A percentile compares a stretch with the other conserved stretches of the same genome.
Conservation (phyloP, 2,113 vertebrate species). For the Microtus pennsylvanicus region DNA sequence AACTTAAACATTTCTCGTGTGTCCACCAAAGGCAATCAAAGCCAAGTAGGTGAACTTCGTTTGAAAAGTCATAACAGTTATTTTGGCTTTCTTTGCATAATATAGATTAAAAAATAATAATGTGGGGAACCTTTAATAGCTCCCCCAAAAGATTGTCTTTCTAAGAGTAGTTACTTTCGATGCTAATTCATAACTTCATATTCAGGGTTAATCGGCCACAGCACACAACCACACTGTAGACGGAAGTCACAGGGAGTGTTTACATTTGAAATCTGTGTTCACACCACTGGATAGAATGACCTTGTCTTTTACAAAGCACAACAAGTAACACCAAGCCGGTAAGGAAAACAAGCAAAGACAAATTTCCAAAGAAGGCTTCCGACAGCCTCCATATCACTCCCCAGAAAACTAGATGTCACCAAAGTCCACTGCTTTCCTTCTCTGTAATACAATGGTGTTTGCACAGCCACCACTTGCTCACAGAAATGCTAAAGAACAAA, state of each 20-base stretch:
- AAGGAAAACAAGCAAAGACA: background rate
- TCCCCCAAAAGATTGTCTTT: background rate
- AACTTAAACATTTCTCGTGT: background rate
- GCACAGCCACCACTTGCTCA: background rate
- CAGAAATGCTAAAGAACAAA: background rate
- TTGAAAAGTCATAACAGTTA: slow-evolving; percentile 49
- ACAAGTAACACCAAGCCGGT: background rate
- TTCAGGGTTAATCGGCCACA: slow-evolving; percentile 21
- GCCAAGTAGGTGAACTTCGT: slow-evolving; percentile 23
- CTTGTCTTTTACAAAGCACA: slow-evolving; percentile 17
- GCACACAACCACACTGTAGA: background rate
- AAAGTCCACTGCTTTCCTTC: background rate
- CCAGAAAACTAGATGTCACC: background rate
- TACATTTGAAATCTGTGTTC: slow-evolving; percentile 9
- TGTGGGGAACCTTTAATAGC: slow-evolving; percentile 29
- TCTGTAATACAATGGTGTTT: no score
- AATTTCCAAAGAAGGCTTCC: background rate
- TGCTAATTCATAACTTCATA: slow-evolving; percentile 24
- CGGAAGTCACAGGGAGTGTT: background rate
- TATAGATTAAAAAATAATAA: slow-evolving; percentile 35
- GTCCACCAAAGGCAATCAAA: slow-evolving; percentile 35
- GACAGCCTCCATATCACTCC: background rate
- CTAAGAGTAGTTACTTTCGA: background rate
- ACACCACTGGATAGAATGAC: background rate
- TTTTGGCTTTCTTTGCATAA: slow-evolving; percentile 31